phyloP scores from a whole-genome alignment of 2,113 vertebrate species.

The Phrynosoma platyrhinos region DNA sequence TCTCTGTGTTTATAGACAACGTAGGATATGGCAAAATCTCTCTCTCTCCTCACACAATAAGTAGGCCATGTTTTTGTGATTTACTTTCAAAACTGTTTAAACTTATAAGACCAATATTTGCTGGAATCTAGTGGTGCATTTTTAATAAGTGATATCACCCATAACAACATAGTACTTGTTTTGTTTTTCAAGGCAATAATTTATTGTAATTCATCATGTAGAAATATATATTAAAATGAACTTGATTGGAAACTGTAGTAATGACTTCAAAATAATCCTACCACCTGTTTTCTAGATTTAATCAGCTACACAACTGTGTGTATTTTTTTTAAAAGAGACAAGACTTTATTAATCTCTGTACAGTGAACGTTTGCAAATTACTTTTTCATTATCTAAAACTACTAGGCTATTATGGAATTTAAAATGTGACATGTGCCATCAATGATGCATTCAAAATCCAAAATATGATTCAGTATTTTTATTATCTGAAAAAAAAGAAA shows the following conservation, averaged over 20 bases:
- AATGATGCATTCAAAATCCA: conserved; percentile 22
- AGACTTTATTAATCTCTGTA: conserved; percentile 22
- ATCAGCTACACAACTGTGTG: conserved; percentile 1
- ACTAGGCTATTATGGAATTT: conserved; percentile 17
- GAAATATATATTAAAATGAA: conserved; percentile 18
- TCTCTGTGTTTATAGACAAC: neutral
- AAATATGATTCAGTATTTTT: neutral
- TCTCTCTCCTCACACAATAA: neutral
- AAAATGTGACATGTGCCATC: neutral
- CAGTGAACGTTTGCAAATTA: conserved; percentile 31
- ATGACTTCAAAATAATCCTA: conserved; percentile 17
- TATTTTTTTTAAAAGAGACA: neutral
- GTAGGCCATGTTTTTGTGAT: neutral
- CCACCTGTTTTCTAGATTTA: conserved; percentile 35
- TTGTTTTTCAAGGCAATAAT: neutral
- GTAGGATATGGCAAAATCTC: neutral
- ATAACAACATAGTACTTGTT: neutral
- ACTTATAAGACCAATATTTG: conserved; percentile 2
- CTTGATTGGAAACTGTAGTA: neutral
- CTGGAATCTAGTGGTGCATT: conserved; percentile 8
- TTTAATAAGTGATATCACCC: conserved; percentile 33
- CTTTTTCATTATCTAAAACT: conserved; percentile 22
- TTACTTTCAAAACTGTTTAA: conserved; percentile 18
- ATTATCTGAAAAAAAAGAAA: conserved; percentile 16
- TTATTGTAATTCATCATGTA: conserved; percentile 24